phyloP scores from a whole-genome alignment of 2,113 vertebrate species.

The Paracanthobrama guichenoti region DNA sequence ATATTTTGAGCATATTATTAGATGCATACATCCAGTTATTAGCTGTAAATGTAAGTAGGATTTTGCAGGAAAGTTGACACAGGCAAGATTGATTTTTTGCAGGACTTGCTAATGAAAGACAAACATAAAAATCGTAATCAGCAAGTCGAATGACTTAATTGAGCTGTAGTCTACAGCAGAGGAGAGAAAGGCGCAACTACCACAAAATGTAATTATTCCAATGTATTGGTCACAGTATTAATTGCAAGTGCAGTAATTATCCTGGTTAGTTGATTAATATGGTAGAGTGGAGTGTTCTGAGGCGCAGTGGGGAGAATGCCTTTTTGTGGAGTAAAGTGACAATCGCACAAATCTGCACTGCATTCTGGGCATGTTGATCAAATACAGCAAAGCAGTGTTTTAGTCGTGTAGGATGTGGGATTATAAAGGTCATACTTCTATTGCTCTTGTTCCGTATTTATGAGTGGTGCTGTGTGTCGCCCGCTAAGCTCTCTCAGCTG shows the following conservation, averaged over 20 bases:
- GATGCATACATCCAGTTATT: not conserved
- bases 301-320: not conserved
- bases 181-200: not conserved
- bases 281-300: not conserved
- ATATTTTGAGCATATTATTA: not conserved
- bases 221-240: slow-evolving; percentile 32
- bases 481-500: not conserved
- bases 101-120: slow-evolving; percentile 21
- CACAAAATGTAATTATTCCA: slow-evolving; percentile 23
- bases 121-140: slow-evolving; percentile 17
- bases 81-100: slow-evolving; percentile 3
- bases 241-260: slow-evolving; percentile 29
- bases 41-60: not conserved
- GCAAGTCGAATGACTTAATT: slow-evolving; percentile 6
- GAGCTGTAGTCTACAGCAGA: not conserved
- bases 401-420: not conserved
- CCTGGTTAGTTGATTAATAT: slow-evolving; percentile 16
- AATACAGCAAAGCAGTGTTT: not conserved
- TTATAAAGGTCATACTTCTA: slow-evolving; percentile 7
- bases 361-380: not conserved
- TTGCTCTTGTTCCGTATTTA: not conserved
- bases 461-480: not conserved
- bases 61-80: not conserved
- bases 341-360: not conserved
- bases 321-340: not conserved